Evolutionary conservation across 2,888 invertebrate species (phyloP).

Genomic region (Carcina quercana): DNA sequence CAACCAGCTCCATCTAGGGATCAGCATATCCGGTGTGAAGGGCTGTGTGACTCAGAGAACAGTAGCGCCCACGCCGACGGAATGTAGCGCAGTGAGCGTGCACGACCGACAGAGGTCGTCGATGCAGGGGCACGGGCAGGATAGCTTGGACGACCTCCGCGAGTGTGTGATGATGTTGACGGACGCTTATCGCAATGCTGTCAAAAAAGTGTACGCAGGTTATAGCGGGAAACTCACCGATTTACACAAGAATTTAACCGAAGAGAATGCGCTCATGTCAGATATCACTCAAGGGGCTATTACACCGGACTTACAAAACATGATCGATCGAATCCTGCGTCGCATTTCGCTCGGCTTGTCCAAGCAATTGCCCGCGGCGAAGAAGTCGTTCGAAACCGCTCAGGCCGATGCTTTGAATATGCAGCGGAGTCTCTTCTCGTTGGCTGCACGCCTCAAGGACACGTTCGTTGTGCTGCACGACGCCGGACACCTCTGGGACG

Average conservation of each 20-base stretch:
- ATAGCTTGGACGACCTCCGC: slow-evolving; percentile 23
- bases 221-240: slow-evolving; percentile 33
- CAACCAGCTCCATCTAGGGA: slow-evolving; percentile 40
- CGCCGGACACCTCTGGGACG: slow-evolving; percentile 51
- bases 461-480: slow-evolving; percentile 43
- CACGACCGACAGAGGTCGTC: slow-evolving; percentile 7
- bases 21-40: slow-evolving; percentile 11
- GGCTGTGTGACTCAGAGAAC: slow-evolving; percentile 26
- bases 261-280: slow-evolving; percentile 16
- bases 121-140: slow-evolving; percentile 14
- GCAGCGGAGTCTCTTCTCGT: slow-evolving; percentile 37
- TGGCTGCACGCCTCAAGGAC: slow-evolving; percentile 44
- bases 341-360: slow-evolving; percentile 21
- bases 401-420: slow-evolving; percentile 28
- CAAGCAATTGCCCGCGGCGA: slow-evolving; percentile 11
- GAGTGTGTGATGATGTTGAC: slow-evolving; percentile 32
- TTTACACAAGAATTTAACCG: slow-evolving; percentile 31
- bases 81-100: slow-evolving; percentile 22
- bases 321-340: slow-evolving; percentile 27
- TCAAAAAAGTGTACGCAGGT: slow-evolving; percentile 30
- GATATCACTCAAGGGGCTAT: slow-evolving; percentile 16
- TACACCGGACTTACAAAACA: slow-evolving; percentile 21
- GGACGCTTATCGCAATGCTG: slow-evolving; percentile 38
- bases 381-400: slow-evolving; percentile 22
- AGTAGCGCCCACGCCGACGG: slow-evolving; percentile 15